Percentiles rank a stretch among this genome's conserved stretches.
Conservation (phyloP, 2,113 vertebrate genomes). For the Mobula birostris region DNA sequence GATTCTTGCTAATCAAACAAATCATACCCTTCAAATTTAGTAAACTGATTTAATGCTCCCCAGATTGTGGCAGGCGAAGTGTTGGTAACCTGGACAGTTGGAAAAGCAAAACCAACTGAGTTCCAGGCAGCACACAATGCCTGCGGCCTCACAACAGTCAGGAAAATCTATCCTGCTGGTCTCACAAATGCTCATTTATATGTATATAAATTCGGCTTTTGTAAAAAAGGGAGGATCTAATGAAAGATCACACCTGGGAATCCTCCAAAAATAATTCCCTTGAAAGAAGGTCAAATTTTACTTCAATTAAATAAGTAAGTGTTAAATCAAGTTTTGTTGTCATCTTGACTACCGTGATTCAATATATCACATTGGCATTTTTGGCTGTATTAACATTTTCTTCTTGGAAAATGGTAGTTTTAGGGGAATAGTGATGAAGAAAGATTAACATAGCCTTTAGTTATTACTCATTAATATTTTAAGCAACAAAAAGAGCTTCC, state of each 20-base stretch:
- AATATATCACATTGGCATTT: neutral
- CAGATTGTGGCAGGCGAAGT: no score
- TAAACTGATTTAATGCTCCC: neutral
- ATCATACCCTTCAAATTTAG: neutral
- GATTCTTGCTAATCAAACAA: no score
- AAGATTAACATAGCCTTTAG: neutral
- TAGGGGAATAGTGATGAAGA: neutral
- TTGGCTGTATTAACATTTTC: neutral
- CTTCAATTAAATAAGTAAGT: neutral
- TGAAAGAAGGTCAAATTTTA: neutral
- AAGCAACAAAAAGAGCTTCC: neutral
- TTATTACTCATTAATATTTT: neutral
- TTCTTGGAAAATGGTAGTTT: neutral
- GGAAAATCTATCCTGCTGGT: no score
- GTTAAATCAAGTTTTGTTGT: neutral
- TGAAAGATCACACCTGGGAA: neutral
- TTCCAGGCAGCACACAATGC: no score
- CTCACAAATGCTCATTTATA: no score
- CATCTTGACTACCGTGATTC: neutral
- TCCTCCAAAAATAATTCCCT: neutral
- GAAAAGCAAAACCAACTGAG: no score
- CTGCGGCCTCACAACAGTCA: no score
- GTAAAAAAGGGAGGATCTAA: no score
- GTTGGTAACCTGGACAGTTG: no score
- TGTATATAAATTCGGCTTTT: no score